These are phyloP conservation scores for Aphis craccivora DNA, from an alignment of 1,140 invertebrate genomes.

Conservation along the genomic window DNA sequence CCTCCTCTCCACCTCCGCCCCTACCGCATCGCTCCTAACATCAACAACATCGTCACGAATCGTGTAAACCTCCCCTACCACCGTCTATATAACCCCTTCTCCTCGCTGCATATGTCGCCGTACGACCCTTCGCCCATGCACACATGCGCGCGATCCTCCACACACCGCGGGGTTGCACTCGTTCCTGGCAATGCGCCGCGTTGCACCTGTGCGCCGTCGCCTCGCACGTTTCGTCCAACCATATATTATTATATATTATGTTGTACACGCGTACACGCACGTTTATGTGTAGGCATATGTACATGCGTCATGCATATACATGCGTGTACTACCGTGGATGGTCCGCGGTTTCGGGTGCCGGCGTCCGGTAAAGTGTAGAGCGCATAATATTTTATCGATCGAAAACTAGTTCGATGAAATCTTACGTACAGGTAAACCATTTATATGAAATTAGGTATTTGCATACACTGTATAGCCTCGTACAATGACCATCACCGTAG, in stretches of 20 bases:
- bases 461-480: no score
- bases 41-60: slow-evolving; percentile 5
- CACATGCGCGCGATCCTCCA: background rate
- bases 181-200: background rate
- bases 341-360: background rate
- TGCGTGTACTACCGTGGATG: background rate
- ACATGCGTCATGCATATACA: no score
- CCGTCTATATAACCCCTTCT: no score
- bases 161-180: background rate
- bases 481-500: no score
- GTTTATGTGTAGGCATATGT: no score
- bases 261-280: background rate
- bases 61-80: background rate
- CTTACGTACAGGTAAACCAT: background rate
- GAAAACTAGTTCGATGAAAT: background rate
- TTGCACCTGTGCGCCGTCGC: background rate
- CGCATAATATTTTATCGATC: background rate
- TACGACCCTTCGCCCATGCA: background rate
- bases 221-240: background rate
- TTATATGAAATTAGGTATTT: background rate
- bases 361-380: background rate
- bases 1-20: background rate
- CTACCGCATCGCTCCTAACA: background rate
- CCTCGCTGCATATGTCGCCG: background rate
- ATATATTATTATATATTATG: background rate